Conservation (phyloP, 2,888 invertebrate genomes). For the Phania funesta region DNA sequence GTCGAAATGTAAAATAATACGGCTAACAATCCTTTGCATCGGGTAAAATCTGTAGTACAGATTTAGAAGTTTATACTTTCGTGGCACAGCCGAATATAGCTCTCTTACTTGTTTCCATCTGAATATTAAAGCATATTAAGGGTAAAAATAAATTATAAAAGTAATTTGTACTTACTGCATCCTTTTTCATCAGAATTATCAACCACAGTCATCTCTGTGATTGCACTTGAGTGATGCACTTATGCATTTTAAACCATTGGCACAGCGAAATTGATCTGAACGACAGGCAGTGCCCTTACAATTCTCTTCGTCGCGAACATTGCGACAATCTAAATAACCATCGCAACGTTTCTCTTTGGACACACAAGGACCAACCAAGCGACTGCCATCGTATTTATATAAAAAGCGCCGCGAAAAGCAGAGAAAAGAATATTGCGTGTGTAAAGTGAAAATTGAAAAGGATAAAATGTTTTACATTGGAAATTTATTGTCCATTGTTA, state of each 20-base stretch:
- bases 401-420: conserved; percentile 82
- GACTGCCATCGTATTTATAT: conserved; percentile 81
- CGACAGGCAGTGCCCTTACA: conserved; percentile 87
- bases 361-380: conserved; percentile 88
- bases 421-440: background rate
- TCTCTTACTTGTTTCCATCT: too few species aligned
- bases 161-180: too few species aligned
- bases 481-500: conserved; percentile 27
- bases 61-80: too few species aligned
- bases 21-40: too few species aligned
- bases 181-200: too few species aligned
- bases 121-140: too few species aligned
- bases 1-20: too few species aligned
- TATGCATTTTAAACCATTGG: conserved; percentile 89
- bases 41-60: too few species aligned
- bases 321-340: conserved; percentile 93
- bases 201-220: too few species aligned
- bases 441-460: conserved; percentile 29
- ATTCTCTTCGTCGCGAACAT: conserved; percentile 89
- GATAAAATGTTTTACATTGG: conserved; percentile 33
- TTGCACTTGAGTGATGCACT: conserved; percentile 87
- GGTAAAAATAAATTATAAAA: too few species aligned
- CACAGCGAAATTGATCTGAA: conserved; percentile 92
- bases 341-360: conserved; percentile 94
- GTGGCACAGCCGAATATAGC: too few species aligned